Percentiles rank a stretch among this genome's conserved stretches.
These are phyloP conservation scores for Drosophila simulans DNA, from an alignment of 1,140 invertebrate genomes.

Conservation along the genomic window DNA sequence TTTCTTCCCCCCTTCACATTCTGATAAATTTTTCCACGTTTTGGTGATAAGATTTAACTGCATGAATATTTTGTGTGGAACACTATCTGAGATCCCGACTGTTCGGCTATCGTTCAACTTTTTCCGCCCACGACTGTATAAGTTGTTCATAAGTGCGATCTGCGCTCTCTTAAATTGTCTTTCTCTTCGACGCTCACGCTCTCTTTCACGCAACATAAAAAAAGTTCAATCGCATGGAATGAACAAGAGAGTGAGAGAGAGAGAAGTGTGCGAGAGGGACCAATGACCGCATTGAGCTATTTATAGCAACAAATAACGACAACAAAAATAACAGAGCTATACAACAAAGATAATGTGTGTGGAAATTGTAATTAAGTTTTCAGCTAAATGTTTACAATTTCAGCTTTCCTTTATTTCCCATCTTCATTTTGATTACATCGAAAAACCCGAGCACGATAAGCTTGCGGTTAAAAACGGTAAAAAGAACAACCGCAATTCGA, in stretches of 20 bases:
- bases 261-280: constrained; percentile 58
- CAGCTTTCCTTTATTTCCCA: background rate
- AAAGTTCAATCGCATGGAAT: constrained; percentile 52
- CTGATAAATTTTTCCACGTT: constrained; percentile 68
- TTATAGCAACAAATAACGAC: constrained; percentile 62
- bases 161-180: constrained; percentile 1
- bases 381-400: constrained; percentile 49
- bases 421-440: constrained; percentile 8
- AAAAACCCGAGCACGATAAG: constrained; percentile 14
- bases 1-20: background rate
- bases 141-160: background rate
- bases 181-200: constrained; percentile 5
- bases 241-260: constrained; percentile 13
- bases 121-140: constrained; percentile 18
- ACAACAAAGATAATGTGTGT: constrained; percentile 49
- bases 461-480: constrained; percentile 8
- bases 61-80: constrained; percentile 59
- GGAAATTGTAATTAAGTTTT: constrained; percentile 78
- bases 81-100: constrained; percentile 31
- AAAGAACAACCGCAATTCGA: constrained; percentile 19
- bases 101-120: constrained; percentile 23
- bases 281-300: constrained; percentile 81
- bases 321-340: constrained; percentile 34
- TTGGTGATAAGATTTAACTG: constrained; percentile 59
- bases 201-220: constrained; percentile 61